Evolutionary conservation across 1,140 invertebrate genomes (phyloP).

Genomic region (Acromyrmex echinatior): DNA sequence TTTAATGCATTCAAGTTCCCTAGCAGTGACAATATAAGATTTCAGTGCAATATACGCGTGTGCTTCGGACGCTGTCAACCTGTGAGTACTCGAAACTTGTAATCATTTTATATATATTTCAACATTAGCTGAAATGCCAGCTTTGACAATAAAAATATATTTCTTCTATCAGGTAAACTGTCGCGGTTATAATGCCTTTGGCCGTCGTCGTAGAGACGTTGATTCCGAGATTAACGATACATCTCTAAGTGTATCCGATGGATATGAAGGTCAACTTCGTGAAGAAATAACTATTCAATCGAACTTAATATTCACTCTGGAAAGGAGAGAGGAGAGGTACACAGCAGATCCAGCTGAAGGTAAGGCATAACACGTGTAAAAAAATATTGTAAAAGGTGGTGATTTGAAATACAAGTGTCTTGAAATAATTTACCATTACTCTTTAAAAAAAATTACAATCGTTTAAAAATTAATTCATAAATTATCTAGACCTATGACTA

Average conservation of each 20-base stretch:
- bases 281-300: conserved; percentile 97
- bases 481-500: no score
- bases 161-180: conserved; percentile 92
- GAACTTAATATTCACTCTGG: conserved; percentile 96
- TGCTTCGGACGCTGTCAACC: conserved; percentile 98
- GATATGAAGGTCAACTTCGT: conserved; percentile 93
- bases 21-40: conserved; percentile 96
- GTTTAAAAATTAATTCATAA: no score
- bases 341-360: conserved; percentile 90
- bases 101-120: neutral
- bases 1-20: conserved; percentile 99
- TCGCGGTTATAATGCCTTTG: conserved; percentile 95
- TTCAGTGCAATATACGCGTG: conserved; percentile 98
- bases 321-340: conserved; percentile 90
- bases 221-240: conserved; percentile 88
- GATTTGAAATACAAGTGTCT: no score
- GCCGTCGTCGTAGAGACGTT: conserved; percentile 91
- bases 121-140: neutral
- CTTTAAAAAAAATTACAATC: no score
- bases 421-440: no score
- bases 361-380: conserved; percentile 80
- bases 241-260: conserved; percentile 87
- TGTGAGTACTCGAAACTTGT: conserved; percentile 87
- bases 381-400: neutral
- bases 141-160: conserved; percentile 9